These are phyloP conservation scores for Polietes domitor DNA, from an alignment of 2,888 invertebrate species.

Conservation along the genomic window DNA sequence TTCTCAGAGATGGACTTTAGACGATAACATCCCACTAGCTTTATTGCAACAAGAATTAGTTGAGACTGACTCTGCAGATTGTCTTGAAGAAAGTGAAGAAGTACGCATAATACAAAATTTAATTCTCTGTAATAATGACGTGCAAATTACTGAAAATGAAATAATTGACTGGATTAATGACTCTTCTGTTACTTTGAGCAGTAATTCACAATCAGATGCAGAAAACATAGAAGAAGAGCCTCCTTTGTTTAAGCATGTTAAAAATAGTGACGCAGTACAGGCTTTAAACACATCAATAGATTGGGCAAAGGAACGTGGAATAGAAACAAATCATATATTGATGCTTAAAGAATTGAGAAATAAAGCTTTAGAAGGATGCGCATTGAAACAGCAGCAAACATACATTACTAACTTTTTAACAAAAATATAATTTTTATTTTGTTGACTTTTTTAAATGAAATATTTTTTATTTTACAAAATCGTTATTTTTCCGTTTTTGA, in stretches of 20 bases:
- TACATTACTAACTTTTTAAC: not conserved
- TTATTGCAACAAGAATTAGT: conserved; percentile 10
- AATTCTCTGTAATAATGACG: no score
- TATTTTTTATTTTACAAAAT: not conserved
- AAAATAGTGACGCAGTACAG: no score
- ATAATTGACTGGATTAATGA: not conserved
- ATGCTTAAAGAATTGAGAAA: not conserved
- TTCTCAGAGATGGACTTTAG: conserved; percentile 30
- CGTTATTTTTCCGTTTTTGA: not conserved
- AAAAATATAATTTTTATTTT: not conserved
- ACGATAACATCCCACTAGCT: conserved; percentile 22
- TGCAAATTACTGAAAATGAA: no score
- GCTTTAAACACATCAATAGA: not conserved
- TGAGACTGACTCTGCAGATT: not conserved
- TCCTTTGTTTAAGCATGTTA: no score
- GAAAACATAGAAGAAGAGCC: no score
- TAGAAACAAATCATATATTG: not conserved
- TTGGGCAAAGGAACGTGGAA: not conserved
- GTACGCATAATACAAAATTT: no score
- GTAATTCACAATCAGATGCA: no score
- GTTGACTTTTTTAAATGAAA: not conserved
- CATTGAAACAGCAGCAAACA: not conserved
- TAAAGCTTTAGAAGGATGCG: not conserved
- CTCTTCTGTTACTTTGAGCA: no score
- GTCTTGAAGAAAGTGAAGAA: not conserved